Evolutionary conservation across 2,797 vertebrate genomes (phyloP).

Genomic region (Ctenochaetus hawaiiensis): DNA sequence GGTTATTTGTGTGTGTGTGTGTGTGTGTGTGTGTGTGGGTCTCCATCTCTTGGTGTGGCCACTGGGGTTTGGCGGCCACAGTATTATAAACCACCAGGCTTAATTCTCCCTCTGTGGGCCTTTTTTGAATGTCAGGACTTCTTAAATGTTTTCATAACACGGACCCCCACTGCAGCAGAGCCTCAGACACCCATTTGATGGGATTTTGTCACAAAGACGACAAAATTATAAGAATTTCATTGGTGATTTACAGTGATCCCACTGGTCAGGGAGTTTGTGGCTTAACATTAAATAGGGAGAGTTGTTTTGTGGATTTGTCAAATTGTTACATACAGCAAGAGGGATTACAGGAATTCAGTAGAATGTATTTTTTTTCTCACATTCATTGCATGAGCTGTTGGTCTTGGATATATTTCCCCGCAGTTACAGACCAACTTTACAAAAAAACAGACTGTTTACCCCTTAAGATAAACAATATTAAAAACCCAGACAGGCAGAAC

Average conservation of each 20-base stretch:
- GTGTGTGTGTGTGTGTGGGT: slow-evolving; percentile 23
- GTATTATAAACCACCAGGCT: slow-evolving; percentile 55
- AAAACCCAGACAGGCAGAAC: slow-evolving; percentile 3
- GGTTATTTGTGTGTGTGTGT: slow-evolving; percentile 26
- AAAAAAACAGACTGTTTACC: slow-evolving; percentile 10
- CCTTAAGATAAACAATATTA: background rate
- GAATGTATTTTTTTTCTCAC: slow-evolving; percentile 11
- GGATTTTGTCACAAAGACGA: slow-evolving; percentile 20
- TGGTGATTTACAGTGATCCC: slow-evolving; percentile 22
- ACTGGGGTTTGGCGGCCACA: slow-evolving; percentile 64
- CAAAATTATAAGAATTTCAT: background rate
- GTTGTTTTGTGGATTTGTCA: slow-evolving; percentile 54
- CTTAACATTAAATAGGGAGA: slow-evolving; percentile 35
- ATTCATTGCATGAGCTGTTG: slow-evolving; percentile 6
- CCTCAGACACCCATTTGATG: background rate
- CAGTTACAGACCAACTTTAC: background rate
- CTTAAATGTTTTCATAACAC: slow-evolving; percentile 35
- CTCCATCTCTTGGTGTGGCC: slow-evolving; percentile 61
- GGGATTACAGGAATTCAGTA: slow-evolving; percentile 41
- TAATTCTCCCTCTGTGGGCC: slow-evolving; percentile 45
- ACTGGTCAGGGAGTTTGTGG: slow-evolving; percentile 18
- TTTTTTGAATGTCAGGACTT: slow-evolving; percentile 51
- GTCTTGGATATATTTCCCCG: slow-evolving; percentile 20
- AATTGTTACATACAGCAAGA: slow-evolving; percentile 13
- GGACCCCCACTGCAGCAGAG: background rate